Conservation (phyloP, 2,113 vertebrate genomes). For the Callipepla californica region DNA sequence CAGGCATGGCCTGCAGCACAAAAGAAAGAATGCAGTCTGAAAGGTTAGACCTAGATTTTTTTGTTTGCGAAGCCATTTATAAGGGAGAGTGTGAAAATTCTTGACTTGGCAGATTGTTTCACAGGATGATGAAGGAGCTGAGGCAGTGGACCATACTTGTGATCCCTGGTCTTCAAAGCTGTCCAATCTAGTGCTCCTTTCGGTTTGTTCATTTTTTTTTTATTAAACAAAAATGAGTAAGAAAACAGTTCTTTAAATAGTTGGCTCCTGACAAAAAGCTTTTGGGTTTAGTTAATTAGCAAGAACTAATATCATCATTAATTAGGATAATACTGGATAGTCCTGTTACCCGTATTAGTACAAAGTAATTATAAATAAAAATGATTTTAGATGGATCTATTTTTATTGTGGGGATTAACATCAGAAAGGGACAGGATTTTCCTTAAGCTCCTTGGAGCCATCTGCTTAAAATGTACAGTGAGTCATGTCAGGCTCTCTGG, state of each 20-base stretch:
- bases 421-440: not conserved
- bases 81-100: slow-evolving; percentile 61
- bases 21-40: slow-evolving; percentile 62
- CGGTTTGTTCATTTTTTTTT: not conserved
- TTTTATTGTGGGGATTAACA: slow-evolving; percentile 12
- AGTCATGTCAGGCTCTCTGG: not conserved
- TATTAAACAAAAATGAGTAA: not conserved
- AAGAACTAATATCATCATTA: slow-evolving; percentile 25
- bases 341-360: not conserved
- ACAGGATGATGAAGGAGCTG: not conserved
- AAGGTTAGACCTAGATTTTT: slow-evolving; percentile 54
- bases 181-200: not conserved
- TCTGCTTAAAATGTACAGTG: not conserved
- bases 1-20: slow-evolving; percentile 52
- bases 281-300: slow-evolving; percentile 27
- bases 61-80: not conserved
- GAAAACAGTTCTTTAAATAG: not conserved
- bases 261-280: not conserved
- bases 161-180: not conserved
- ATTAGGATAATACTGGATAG: slow-evolving; percentile 21
- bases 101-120: not conserved
- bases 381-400: not conserved
- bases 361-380: not conserved
- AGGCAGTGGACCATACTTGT: not conserved
- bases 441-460: not conserved